Percentiles rank a stretch among this genome's conserved stretches.
phyloP scores from a whole-genome alignment of 1,140 invertebrate genomes.

The Drosophila pectinifera region DNA sequence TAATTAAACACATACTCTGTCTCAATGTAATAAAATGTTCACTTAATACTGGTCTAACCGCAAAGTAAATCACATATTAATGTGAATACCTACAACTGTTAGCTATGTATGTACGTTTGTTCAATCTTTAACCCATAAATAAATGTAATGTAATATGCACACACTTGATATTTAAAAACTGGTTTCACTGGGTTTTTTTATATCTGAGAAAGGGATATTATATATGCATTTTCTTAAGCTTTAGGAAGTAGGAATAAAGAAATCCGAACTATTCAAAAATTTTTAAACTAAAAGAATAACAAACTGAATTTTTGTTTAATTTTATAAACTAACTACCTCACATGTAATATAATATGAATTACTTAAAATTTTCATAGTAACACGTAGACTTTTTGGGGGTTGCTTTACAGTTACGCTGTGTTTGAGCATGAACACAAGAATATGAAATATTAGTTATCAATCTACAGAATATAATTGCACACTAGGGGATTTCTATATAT shows the following conservation, averaged over 20 bases:
- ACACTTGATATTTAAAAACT: neutral
- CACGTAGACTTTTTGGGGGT: slow-evolving; percentile 12
- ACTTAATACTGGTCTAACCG: slow-evolving; percentile 24
- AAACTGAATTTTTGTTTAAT: neutral
- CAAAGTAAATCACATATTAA: slow-evolving; percentile 17
- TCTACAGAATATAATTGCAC: slow-evolving; percentile 5
- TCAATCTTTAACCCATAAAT: neutral
- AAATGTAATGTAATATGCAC: too few relatives aligned
- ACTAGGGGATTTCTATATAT: slow-evolving; percentile 7
- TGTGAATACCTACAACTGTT: slow-evolving; percentile 23
- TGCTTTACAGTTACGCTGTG: slow-evolving; percentile 6
- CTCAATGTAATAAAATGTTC: slow-evolving; percentile 44
- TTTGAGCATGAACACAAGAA: too few relatives aligned
- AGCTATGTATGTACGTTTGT: neutral
- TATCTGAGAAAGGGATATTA: neutral
- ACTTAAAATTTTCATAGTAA: neutral
- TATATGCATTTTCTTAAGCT: neutral
- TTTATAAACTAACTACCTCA: too few relatives aligned
- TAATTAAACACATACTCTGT: slow-evolving; percentile 45
- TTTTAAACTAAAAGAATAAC: too few relatives aligned
- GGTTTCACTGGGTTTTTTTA: too few relatives aligned
- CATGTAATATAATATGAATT: slow-evolving; percentile 5
- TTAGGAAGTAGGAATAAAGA: too few relatives aligned
- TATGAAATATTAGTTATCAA: slow-evolving; percentile 17
- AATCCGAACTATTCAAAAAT: neutral